phyloP scores from a whole-genome alignment of 2,888 invertebrate genomes.

The Notodonta ziczac region DNA sequence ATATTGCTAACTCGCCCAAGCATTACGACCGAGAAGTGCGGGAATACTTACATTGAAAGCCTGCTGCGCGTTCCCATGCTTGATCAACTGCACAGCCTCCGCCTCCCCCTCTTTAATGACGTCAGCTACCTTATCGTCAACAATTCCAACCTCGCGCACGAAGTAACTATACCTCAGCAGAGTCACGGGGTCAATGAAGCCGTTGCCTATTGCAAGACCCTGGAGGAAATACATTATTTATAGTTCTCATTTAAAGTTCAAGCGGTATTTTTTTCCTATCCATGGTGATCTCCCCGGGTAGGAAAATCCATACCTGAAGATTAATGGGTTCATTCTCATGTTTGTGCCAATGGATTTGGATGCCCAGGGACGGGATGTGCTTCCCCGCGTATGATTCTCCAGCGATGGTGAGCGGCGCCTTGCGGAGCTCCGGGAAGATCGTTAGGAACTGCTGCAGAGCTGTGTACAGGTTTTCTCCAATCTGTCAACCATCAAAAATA shows the following conservation, averaged over 20 bases:
- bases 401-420: conserved; percentile 79
- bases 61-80: conserved; percentile 74
- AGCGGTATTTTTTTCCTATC: no score
- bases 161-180: conserved; percentile 83
- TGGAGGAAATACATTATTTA: conserved; percentile 31
- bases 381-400: conserved; percentile 84
- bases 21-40: no score
- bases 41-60: conserved; percentile 71
- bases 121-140: conserved; percentile 79
- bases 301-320: conserved; percentile 62
- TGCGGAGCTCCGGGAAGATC: conserved; percentile 74
- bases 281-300: no score
- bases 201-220: conserved; percentile 84
- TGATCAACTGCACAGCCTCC: conserved; percentile 71
- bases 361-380: conserved; percentile 72
- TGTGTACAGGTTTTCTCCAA: conserved; percentile 70
- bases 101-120: conserved; percentile 73
- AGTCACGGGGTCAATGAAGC: conserved; percentile 82
- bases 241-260: no score
- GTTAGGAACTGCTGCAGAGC: conserved; percentile 77
- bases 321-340: conserved; percentile 72
- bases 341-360: conserved; percentile 58
- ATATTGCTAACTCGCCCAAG: no score
- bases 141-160: conserved; percentile 80
- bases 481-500: conserved; percentile 5